Evolutionary conservation across 1,140 invertebrate species (phyloP), one percentile per base, ranked within the genome.

Genomic region (Euwallacea similis): DNA sequence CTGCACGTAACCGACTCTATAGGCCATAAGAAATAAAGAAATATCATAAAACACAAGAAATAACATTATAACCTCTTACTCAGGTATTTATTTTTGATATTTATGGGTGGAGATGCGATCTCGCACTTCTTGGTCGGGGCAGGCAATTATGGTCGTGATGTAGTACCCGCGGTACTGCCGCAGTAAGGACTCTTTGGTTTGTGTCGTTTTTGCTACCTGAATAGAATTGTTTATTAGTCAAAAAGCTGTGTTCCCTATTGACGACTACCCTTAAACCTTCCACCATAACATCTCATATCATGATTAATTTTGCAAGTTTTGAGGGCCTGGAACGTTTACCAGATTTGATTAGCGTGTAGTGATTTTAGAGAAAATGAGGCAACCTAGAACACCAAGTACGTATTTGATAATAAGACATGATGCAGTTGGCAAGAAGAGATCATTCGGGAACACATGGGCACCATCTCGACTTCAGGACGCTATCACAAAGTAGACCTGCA

Each of bases 51-150:
- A 71, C 69, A 71, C 62, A 66, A 59, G 62, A 58, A 71, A 71
- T 71, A 71, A 71, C 69, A 71, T 71, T 66, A 71, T 71, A 71
- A 71, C 69, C 69, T 71, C 69, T 66, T 71, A 71, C 62, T 66
- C 69, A 71, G 69, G 69, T 71, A 71, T 71, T 71, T 71, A 71
- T 71, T 71, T 71, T 71, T 65, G 60, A 71, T 71, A 71, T 71
- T 71, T 71, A 71, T 71, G 69, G 69, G 42, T 46, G 63, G 33
- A 71, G 69, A 71, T 71, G 69, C 61, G 69, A 71, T 71, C 69
- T 71, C 69, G 69, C 69, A 71, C 69, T 65, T 71, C 69, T 71
- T 66, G 60, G 69, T 66, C 33, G 53, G 54, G 66, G 58, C 66
- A 66, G 54, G 69, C 69, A 71, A 71, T 71, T 71, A 71, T 66